These are phyloP conservation scores for Astropecten irregularis DNA, from an alignment of 53 echinoderm and acorn worm genomes.

Conservation along the genomic window DNA sequence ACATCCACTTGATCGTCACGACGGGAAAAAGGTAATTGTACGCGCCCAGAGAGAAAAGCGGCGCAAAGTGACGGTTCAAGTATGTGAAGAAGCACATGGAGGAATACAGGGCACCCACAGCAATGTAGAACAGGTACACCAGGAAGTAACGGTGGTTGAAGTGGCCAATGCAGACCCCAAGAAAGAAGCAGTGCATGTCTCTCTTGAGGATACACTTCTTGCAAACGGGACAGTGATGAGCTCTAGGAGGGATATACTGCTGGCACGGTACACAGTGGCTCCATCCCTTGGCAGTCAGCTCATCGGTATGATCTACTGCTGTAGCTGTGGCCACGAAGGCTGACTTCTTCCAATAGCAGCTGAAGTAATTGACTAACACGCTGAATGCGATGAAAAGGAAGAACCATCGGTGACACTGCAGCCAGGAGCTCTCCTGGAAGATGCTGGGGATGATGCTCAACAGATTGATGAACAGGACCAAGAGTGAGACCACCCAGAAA, in stretches of 20 bases:
- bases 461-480: conserved; percentile 9
- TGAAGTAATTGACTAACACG: conserved; percentile 74
- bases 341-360: conserved; percentile 51
- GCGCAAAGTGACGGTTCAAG: conserved; percentile 58
- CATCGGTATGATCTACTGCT: conserved; percentile 8
- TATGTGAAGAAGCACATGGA: conserved; percentile 53
- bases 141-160: conserved; percentile 78
- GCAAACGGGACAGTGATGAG: conserved; percentile 87
- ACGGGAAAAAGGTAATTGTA: conserved; percentile 73
- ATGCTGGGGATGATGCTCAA: conserved; percentile 58
- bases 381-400: conserved; percentile 33
- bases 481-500: conserved; percentile 59
- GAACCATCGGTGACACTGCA: conserved; percentile 42
- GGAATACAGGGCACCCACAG: conserved; percentile 50
- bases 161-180: conserved; percentile 81
- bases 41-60: conserved; percentile 49
- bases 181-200: conserved; percentile 84
- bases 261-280: conserved; percentile 88
- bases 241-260: conserved; percentile 85
- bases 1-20: conserved; percentile 63
- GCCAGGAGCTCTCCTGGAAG: conserved; percentile 16
- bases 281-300: conserved; percentile 74
- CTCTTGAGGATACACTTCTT: conserved; percentile 75
- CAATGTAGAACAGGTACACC: conserved; percentile 74
- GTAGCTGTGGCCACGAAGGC: conserved; percentile 41